Evolutionary conservation across 2,113 vertebrate genomes (phyloP).

Genomic region (Hippocampus comes): DNA sequence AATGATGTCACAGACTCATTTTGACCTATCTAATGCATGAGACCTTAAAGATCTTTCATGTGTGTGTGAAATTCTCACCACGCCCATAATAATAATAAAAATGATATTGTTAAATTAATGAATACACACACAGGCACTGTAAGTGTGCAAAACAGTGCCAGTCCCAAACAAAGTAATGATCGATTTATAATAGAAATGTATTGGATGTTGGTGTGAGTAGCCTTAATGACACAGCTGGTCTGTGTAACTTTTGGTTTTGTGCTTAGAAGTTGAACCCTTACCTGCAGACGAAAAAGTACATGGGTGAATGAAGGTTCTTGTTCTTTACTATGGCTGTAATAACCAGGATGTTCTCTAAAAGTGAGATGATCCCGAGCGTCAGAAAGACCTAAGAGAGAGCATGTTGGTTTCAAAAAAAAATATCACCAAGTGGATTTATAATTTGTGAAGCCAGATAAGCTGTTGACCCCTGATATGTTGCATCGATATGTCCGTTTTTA

Average conservation of each 20-base stretch:
- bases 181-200: no score
- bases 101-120: no score
- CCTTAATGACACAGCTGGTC: not conserved
- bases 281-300: slow-evolving; percentile 94
- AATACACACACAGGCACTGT: no score
- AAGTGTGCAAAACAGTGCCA: no score
- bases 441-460: not conserved
- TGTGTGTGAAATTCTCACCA: no score
- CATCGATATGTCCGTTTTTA: not conserved
- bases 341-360: slow-evolving; percentile 93
- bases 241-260: not conserved
- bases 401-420: not conserved
- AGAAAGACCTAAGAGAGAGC: slow-evolving; percentile 74
- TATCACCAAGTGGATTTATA: not conserved
- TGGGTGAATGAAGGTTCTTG: slow-evolving; percentile 93
- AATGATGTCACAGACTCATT: no score
- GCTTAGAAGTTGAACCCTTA: slow-evolving; percentile 12
- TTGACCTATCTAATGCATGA: no score
- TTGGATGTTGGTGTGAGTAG: no score
- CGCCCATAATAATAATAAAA: no score
- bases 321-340: slow-evolving; percentile 88
- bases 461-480: no score
- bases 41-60: no score
- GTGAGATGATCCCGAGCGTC: slow-evolving; percentile 86
- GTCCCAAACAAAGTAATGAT: no score